Conservation (phyloP, 1,140 invertebrate genomes). For the Lamellibrachia luymesi region DNA sequence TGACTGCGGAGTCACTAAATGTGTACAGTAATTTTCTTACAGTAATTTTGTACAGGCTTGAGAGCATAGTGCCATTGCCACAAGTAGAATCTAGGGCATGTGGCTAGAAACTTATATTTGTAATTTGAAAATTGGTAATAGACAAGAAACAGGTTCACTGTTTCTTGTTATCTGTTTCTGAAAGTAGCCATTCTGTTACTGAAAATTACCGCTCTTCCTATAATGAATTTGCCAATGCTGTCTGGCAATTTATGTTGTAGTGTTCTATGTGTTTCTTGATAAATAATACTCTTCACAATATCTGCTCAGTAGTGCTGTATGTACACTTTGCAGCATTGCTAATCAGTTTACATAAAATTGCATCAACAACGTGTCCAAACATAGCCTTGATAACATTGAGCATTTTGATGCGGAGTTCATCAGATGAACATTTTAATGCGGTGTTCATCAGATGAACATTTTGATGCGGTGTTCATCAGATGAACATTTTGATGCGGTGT, state of each 20-base stretch:
- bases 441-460: too few species aligned
- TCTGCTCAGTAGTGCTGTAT: background rate
- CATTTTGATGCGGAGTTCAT: too few species aligned
- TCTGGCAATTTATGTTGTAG: background rate
- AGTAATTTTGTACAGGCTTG: background rate
- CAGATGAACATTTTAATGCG: too few species aligned
- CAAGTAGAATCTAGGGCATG: background rate
- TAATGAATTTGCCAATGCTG: background rate
- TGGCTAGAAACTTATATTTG: background rate
- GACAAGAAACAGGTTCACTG: background rate
- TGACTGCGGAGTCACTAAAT: background rate
- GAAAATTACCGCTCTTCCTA: background rate
- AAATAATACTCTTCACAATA: background rate
- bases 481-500: too few species aligned
- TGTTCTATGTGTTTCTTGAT: background rate
- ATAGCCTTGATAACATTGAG: too few species aligned
- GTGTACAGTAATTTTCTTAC: constrained; percentile 1
- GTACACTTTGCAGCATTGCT: background rate
- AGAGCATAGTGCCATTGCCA: background rate
- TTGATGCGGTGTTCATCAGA: too few species aligned
- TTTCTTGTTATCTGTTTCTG: background rate
- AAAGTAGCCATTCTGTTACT: background rate
- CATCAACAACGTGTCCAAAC: too few species aligned
- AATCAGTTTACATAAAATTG: background rate
- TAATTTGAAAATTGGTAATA: background rate